phyloP scores from a whole-genome alignment of 2,113 vertebrate species.

The Catharus bicknelli region DNA sequence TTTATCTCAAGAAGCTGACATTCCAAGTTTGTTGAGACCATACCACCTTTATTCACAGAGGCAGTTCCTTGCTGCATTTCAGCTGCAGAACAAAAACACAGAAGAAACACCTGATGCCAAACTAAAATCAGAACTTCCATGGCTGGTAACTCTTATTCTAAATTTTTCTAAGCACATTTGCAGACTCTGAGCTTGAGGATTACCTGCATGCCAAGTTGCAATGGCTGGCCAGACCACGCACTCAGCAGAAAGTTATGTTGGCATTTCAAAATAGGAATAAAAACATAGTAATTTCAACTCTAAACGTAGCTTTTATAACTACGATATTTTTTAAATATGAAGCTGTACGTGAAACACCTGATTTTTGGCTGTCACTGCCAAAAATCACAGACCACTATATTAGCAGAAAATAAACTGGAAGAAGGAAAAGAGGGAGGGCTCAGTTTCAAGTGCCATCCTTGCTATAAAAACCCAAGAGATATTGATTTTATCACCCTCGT shows the following conservation, averaged over 20 bases:
- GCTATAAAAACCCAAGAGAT: constrained; percentile 10
- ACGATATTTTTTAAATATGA: background rate
- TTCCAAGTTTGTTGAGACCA: background rate
- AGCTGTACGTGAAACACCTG: background rate
- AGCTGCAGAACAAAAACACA: background rate
- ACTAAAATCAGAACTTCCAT: background rate
- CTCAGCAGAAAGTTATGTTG: background rate
- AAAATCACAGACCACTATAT: background rate
- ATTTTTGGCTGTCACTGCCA: background rate
- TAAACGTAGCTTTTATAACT: background rate
- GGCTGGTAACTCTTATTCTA: background rate
- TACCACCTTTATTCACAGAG: background rate
- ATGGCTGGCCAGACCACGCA: background rate
- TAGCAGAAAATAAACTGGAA: constrained; percentile 9
- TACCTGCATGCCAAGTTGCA: background rate
- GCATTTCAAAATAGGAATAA: background rate
- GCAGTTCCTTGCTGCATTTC: background rate
- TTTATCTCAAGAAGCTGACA: background rate
- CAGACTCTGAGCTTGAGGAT: background rate
- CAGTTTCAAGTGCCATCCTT: constrained; percentile 9
- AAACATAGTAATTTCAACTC: background rate
- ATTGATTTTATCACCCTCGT: constrained; percentile 47
- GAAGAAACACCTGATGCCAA: background rate
- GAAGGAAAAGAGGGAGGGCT: background rate
- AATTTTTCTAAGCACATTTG: background rate